A percentile compares a stretch with the other conserved stretches of the same genome.
Evolutionary conservation across 2,113 vertebrate species (phyloP).

Genomic region (Limnothrissa miodon): DNA sequence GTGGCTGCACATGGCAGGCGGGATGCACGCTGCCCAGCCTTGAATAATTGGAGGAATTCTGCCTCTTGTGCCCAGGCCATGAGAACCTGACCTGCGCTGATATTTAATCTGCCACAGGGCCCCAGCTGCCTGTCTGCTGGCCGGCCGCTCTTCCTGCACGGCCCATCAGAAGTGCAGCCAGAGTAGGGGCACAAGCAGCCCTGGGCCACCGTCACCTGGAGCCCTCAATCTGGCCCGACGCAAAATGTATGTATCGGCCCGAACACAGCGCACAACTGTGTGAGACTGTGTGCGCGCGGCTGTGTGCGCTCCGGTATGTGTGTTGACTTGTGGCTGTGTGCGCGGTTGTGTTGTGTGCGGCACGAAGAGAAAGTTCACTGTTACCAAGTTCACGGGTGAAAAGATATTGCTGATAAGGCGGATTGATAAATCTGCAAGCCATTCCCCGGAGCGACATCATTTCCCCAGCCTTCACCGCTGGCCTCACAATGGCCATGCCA

Average conservation of each 20-base stretch:
- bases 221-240: background rate
- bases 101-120: slow-evolving; percentile 75
- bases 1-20: slow-evolving; percentile 67
- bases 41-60: slow-evolving; percentile 72
- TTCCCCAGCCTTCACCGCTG: background rate
- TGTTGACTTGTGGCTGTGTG: background rate
- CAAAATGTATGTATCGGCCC: background rate
- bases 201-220: background rate
- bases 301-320: background rate
- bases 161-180: slow-evolving; percentile 43
- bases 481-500: background rate
- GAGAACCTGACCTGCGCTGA: slow-evolving; percentile 68
- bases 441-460: background rate
- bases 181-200: background rate
- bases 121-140: slow-evolving; percentile 50
- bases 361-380: background rate
- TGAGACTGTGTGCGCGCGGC: background rate
- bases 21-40: slow-evolving; percentile 65
- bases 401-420: background rate
- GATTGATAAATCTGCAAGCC: slow-evolving; percentile 1
- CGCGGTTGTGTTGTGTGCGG: slow-evolving; percentile 16
- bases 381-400: background rate
- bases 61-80: slow-evolving; percentile 71
- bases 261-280: background rate
- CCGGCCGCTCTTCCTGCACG: slow-evolving; percentile 47